phyloP scores from a whole-genome alignment of 2,113 vertebrate species.

The Zosterops japonicus region DNA sequence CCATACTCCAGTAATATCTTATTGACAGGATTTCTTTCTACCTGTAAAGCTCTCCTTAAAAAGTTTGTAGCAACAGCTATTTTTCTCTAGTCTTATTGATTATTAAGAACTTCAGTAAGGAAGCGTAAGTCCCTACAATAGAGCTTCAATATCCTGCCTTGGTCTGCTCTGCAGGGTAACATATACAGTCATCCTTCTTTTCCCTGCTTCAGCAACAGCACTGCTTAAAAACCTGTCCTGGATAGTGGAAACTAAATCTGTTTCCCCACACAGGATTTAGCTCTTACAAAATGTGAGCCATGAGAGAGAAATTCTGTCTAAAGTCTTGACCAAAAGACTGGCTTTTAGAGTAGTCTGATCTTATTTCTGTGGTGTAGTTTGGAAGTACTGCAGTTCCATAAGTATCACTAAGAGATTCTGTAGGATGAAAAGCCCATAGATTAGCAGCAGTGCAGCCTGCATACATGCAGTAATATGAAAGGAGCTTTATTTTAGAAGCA shows the following conservation, averaged over 20 bases:
- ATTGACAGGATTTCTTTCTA: not conserved
- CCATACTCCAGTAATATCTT: not conserved
- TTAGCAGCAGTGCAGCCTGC: not conserved
- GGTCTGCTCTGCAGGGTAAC: not conserved
- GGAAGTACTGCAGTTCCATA: not conserved
- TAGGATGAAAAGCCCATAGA: not conserved
- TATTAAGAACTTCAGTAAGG: not conserved
- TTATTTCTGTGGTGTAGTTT: not conserved
- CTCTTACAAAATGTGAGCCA: not conserved
- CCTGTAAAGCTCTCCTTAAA: not conserved
- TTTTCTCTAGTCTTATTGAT: not conserved
- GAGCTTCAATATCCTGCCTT: not conserved
- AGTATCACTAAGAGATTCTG: not conserved
- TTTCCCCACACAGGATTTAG: not conserved
- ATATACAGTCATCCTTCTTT: not conserved
- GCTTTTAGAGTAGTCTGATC: accelerated
- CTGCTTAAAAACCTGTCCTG: not conserved
- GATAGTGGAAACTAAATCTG: not conserved
- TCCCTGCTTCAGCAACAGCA: not conserved
- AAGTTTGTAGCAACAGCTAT: not conserved
- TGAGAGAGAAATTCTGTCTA: not conserved
- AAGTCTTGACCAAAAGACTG: not conserved
- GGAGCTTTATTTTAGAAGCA: not conserved
- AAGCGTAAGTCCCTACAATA: accelerated
- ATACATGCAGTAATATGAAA: not conserved